These are phyloP conservation scores for Dione vanillae DNA, from an alignment of 2,888 invertebrate species.

Conservation along the genomic window DNA sequence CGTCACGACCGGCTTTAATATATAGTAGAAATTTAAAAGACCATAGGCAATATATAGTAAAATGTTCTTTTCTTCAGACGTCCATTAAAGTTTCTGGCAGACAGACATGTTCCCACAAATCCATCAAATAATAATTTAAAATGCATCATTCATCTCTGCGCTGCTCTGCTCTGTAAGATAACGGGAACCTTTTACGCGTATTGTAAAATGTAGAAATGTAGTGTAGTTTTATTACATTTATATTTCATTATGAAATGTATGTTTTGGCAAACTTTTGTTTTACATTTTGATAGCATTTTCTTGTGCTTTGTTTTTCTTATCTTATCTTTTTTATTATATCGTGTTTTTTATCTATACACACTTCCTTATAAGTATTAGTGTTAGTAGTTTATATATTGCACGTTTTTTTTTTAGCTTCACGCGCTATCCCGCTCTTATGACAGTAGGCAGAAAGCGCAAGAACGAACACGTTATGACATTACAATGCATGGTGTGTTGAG, in stretches of 20 bases:
- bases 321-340: background rate
- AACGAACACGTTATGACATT: too few relatives aligned
- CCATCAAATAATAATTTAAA: slow-evolving; percentile 39
- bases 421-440: too few relatives aligned
- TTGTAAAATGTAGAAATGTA: background rate
- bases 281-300: background rate
- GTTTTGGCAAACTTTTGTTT: background rate
- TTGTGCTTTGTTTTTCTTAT: background rate
- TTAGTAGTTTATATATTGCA: too few relatives aligned
- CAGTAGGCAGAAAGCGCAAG: too few relatives aligned
- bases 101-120: slow-evolving; percentile 12
- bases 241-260: background rate
- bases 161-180: background rate
- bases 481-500: too few relatives aligned
- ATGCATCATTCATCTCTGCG: slow-evolving; percentile 15
- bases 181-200: slow-evolving; percentile 4
- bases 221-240: slow-evolving; percentile 10
- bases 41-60: background rate
- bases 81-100: slow-evolving; percentile 1
- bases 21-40: too few relatives aligned
- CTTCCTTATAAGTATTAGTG: too few relatives aligned
- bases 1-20: too few relatives aligned
- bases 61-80: background rate
- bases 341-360: too few relatives aligned
- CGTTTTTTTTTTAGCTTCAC: too few relatives aligned